Evolutionary conservation across 2,113 vertebrate genomes (phyloP).

Genomic region (Carassius auratus): DNA sequence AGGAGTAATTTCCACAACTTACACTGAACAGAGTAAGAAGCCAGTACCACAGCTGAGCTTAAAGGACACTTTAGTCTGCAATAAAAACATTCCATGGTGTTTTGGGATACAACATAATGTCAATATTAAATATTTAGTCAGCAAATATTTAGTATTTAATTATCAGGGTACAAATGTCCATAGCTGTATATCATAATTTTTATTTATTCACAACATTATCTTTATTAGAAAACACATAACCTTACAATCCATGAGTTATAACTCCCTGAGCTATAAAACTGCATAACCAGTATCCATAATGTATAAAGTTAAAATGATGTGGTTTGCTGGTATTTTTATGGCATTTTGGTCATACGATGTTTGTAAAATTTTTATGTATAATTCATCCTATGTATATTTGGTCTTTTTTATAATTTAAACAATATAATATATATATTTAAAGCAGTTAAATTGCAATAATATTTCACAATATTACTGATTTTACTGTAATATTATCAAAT

Average conservation of each 20-base stretch:
- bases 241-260: not conserved
- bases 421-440: no score
- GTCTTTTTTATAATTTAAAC: no score
- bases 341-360: not conserved
- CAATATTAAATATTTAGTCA: not conserved
- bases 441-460: no score
- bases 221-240: not conserved
- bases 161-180: not conserved
- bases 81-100: slow-evolving; percentile 18
- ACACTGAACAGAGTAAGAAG: slow-evolving; percentile 96
- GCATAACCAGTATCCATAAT: not conserved
- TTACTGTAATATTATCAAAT: no score
- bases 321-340: slow-evolving; percentile 2
- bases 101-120: not conserved
- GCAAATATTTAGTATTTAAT: not conserved
- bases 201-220: not conserved
- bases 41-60: slow-evolving; percentile 91
- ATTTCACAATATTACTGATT: no score
- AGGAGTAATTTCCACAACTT: slow-evolving; percentile 70
- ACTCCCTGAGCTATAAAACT: not conserved
- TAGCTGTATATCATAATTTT: not conserved
- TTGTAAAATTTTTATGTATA: not conserved
- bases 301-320: not conserved
- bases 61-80: slow-evolving; percentile 90
- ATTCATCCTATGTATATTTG: no score